Evolutionary conservation across 92 coral and sea anemone genomes (phyloP).

Genomic region (Zoanthus solanderi): DNA sequence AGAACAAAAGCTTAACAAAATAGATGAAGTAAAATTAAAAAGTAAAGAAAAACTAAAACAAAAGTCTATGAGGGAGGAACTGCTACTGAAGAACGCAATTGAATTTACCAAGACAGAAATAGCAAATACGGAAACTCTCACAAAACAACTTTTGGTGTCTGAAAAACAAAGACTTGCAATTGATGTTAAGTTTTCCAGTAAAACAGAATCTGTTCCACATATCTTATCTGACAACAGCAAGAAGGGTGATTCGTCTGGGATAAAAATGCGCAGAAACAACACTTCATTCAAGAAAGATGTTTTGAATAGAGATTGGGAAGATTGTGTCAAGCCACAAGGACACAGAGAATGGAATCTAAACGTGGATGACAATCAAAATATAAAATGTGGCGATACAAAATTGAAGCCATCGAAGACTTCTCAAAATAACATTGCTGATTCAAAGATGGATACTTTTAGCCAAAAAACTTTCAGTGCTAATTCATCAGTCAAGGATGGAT

Average conservation of each 20-base stretch:
- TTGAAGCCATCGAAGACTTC: background rate
- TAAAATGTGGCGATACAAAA: too few relatives aligned
- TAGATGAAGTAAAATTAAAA: background rate
- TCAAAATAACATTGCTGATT: background rate
- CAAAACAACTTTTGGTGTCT: slow-evolving; percentile 32
- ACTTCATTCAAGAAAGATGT: background rate
- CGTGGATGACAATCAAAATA: background rate
- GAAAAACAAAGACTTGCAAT: background rate
- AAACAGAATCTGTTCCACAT: background rate
- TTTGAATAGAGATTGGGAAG: background rate
- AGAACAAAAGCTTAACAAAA: background rate
- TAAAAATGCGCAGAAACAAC: background rate
- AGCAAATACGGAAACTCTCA: slow-evolving; percentile 22
- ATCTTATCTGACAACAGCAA: background rate
- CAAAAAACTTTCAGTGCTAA: background rate
- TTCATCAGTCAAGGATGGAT: background rate
- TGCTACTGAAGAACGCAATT: slow-evolving; percentile 27
- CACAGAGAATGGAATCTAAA: background rate
- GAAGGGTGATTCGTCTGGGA: background rate
- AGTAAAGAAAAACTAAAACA: background rate
- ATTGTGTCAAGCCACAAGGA: background rate
- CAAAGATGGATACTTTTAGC: background rate
- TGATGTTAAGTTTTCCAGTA: slow-evolving; percentile 15
- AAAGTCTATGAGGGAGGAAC: background rate
- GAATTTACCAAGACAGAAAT: slow-evolving; percentile 41